Evolutionary conservation across 2,888 invertebrate genomes (phyloP).

Genomic region (Coenonympha arcania): DNA sequence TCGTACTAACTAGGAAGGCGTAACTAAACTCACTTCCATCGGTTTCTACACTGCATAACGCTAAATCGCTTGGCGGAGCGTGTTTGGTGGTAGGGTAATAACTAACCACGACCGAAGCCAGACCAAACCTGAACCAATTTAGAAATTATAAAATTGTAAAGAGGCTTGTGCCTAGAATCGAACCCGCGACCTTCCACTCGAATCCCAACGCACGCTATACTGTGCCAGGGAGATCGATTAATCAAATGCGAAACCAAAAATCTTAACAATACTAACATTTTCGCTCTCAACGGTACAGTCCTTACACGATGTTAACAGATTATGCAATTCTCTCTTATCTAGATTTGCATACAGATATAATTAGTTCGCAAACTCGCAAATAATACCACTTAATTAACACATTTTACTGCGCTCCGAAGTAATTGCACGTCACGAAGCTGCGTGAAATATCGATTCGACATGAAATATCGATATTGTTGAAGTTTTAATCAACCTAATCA

Average conservation of each 20-base stretch:
- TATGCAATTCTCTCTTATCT: slow-evolving; percentile 33
- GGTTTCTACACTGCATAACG: no score
- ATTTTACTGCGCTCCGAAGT: slow-evolving; percentile 2
- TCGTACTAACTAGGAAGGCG: no score
- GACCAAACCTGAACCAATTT: no score
- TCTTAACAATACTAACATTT: neutral
- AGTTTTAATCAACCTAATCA: neutral
- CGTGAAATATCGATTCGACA: slow-evolving; percentile 2
- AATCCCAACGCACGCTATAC: no score
- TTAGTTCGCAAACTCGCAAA: slow-evolving; percentile 20
- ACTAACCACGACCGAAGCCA: no score
- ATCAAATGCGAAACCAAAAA: neutral
- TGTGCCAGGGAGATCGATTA: no score
- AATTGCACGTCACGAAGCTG: neutral
- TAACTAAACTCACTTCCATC: no score
- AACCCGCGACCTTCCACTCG: no score
- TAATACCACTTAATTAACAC: neutral
- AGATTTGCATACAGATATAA: slow-evolving; percentile 37
- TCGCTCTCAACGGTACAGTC: neutral
- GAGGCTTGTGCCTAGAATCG: no score
- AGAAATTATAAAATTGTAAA: no score
- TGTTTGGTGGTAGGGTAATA: no score
- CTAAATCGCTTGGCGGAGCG: no score
- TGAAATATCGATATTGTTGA: neutral
- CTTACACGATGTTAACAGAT: slow-evolving; percentile 19